Base-by-base conservation (phyloP, 2,888 invertebrate species). In the Nephrotoma flavescens region DNA sequence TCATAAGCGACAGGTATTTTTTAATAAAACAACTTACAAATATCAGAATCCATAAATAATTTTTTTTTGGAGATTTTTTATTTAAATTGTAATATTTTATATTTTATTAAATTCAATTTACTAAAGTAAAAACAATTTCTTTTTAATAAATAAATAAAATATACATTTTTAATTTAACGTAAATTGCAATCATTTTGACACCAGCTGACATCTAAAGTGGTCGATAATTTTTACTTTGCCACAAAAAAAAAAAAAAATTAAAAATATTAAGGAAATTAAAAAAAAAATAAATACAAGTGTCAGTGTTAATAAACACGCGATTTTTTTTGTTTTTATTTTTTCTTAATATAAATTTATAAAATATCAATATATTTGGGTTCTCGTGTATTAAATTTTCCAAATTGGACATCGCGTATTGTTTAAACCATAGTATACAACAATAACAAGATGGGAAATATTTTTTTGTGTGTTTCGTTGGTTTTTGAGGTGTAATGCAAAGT, bases 151-250 rank as follows among this genome's bases (percentile, higher is more conserved):
- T 71, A 31, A 71, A 71, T 71, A 57, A 15, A 57, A 15, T 31
- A 71, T 71, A 71, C 11, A 71, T 84, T 84, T 84, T 84, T 84
- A 84, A 84, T 84, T 84, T 84, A 84, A 84, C 84, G 41, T 84
- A 84, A 84, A 84, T 84, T 84, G 86, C 52, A 86, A 86, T 86
- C 86, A 86, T 86, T 86, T 86, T 86, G 86, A 86, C 86, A 86
- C 86, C 57, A 86, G 86, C 86, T 86, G 86, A 86, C 86, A 52
- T 86, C 86, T 86, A 86, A 86, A 86, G 86, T 86, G 86, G 86
- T 86, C 57, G 86, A 41, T 86, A 86, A 86, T 15, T 45, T 85
- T 44, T 44, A 45, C 11, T 84, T 84, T 12, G n/a, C 12, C 42
- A 1, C 5, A 83, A 41, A 83, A 41, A 42, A 83, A 41, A 83